Evolutionary conservation across 2,888 invertebrate genomes (phyloP), one percentile per base, ranked within the genome.

Genomic region (Chloroclysta siterata): DNA sequence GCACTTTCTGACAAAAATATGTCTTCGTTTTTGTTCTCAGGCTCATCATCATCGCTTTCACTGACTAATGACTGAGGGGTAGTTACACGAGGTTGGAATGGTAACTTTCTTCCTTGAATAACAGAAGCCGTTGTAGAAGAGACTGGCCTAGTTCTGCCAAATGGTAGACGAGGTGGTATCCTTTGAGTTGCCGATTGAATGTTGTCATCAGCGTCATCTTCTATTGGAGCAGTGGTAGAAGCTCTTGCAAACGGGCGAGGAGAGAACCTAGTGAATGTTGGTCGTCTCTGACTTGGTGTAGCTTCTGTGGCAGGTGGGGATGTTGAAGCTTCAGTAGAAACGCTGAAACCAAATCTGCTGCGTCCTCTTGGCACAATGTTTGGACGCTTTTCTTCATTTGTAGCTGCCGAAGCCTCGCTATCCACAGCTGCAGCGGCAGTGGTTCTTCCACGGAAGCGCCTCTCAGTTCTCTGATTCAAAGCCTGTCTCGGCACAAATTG

Each of bases 1-100:
- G 90, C 85, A 78, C 87, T 90, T 79, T 93, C 93, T n/a, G 93
- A 93, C 47, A 93, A 76, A 58, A 82, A 80, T 66, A 93, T 93
- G 65, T 91, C 92, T 65, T 92, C 91, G 57, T 73, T 75, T 75
- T 83, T 88, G 15, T 75, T 84, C 60, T 92, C 89, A 36, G 77
- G 68, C 65, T 88, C 89, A 33, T 85, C 82, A 42, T 84, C 84
- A 50, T 85, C 83, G 33, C 74, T 76, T 60, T 80, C 71, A 58
- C 65, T 77, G 36, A 72, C 70, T 53, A 81, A 66, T 14, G 79
- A 68, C 70, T 80, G 78, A 57, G 78, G 80, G 51, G 89, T 87
- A 36, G 87, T 87, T 42, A 80, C 74, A 44, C 87, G 85, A 58
- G 82, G 81, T 8, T 77, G 74, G 66, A 86, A 90, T 11, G 89